Evolutionary conservation across 2,888 invertebrate species (phyloP).

Genomic region (Venusia cambrica): DNA sequence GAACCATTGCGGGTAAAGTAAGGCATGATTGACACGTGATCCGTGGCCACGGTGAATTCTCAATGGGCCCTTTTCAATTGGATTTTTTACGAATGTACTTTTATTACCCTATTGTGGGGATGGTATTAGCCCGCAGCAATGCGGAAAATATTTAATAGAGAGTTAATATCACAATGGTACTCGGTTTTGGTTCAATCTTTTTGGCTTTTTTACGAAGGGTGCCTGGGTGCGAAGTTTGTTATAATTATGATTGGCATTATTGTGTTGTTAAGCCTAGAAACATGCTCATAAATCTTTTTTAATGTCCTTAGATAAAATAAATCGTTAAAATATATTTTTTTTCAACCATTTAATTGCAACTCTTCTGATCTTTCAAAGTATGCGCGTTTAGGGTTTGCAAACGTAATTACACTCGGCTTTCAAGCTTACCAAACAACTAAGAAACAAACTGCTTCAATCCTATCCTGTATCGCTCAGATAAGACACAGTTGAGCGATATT

Average conservation of each 20-base stretch:
- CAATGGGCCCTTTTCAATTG: constrained; percentile 56
- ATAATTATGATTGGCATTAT: constrained; percentile 37
- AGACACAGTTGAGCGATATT: constrained; percentile 34
- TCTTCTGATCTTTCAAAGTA: too few relatives aligned
- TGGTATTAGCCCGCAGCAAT: constrained; percentile 62
- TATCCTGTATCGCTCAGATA: constrained; percentile 30
- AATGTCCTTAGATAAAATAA: constrained; percentile 1
- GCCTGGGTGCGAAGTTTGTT: constrained; percentile 37
- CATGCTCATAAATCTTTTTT: constrained; percentile 11
- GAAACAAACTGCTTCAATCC: too few relatives aligned
- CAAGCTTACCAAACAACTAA: too few relatives aligned
- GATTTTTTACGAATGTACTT: constrained; percentile 56
- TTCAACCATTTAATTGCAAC: too few relatives aligned
- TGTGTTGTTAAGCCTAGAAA: constrained; percentile 30
- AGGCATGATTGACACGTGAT: constrained; percentile 77
- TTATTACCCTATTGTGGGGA: constrained; percentile 65
- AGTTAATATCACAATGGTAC: constrained; percentile 55
- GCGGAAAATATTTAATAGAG: constrained; percentile 71
- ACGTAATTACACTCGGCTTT: too few relatives aligned
- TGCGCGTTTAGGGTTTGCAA: too few relatives aligned
- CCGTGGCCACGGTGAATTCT: constrained; percentile 55
- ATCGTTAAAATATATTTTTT: constrained; percentile 1
- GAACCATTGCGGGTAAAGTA: constrained; percentile 59
- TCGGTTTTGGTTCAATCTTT: constrained; percentile 39
- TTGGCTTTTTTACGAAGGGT: constrained; percentile 41